A percentile compares a stretch with the other conserved stretches of the same genome.
These are phyloP conservation scores for Clarias gariepinus DNA, from an alignment of 2,113 vertebrate species.

Conservation along the genomic window DNA sequence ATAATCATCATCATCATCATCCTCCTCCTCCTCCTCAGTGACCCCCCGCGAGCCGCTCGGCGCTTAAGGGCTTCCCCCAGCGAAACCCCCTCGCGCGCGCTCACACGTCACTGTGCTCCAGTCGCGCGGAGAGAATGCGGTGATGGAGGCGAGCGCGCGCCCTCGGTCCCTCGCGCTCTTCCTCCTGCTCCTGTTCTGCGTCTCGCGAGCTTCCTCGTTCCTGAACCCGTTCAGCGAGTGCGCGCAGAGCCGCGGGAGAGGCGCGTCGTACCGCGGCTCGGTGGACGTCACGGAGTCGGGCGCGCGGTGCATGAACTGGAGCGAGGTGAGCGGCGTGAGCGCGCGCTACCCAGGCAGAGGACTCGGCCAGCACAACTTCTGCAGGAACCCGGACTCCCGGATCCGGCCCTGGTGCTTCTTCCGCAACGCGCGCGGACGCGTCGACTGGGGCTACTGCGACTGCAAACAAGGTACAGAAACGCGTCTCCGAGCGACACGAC, in stretches of 20 bases:
- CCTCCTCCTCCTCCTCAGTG: not conserved
- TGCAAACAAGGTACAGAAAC: slow-evolving; percentile 81
- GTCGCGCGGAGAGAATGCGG: slow-evolving; percentile 20
- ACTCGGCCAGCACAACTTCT: slow-evolving; percentile 80
- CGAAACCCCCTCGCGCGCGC: not conserved
- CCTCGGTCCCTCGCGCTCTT: slow-evolving; percentile 47
- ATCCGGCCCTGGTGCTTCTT: slow-evolving; percentile 84
- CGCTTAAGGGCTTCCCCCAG: not conserved
- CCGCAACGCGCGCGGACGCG: slow-evolving; percentile 66
- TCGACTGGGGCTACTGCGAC: slow-evolving; percentile 84
- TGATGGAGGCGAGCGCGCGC: slow-evolving; percentile 51
- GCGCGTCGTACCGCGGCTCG: slow-evolving; percentile 71
- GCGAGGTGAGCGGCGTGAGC: slow-evolving; percentile 73
- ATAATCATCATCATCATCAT: not conserved
- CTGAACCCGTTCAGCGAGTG: slow-evolving; percentile 64
- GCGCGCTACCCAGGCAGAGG: slow-evolving; percentile 71
- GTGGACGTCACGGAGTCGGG: slow-evolving; percentile 81
- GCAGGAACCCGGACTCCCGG: slow-evolving; percentile 79
- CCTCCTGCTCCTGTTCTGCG: slow-evolving; percentile 7
- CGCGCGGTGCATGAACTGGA: slow-evolving; percentile 79
- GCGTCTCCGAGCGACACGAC: not conserved
- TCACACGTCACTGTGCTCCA: not conserved
- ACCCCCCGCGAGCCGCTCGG: not conserved
- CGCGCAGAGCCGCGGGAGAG: slow-evolving; percentile 67
- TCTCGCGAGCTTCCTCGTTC: not conserved